Evolutionary conservation across 2,888 invertebrate species (phyloP), one percentile per base, ranked within the genome.

Genomic region (Drosophila atroscutellata): DNA sequence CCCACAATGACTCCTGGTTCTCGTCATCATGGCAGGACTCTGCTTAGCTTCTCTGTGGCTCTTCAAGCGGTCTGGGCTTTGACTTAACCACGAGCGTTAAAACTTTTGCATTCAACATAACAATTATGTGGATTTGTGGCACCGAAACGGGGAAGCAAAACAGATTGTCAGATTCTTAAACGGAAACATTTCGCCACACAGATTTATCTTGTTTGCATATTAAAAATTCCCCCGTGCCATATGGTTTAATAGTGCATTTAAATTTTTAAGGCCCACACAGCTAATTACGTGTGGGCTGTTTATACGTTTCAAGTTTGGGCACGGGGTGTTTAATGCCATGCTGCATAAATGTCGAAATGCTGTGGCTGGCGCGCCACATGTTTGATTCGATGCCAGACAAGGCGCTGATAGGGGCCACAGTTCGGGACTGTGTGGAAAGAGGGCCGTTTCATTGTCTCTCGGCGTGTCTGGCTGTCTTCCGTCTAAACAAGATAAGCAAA

Each of bases 71-170:
- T 81, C 63, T 65, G 72, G 71, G 82, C 56, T 60, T 82, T 70
- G 54, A 47, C 65, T 83, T 51, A 79, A 66, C 63, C 68, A 72
- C 51, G 52, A 70, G 82, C 76, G 75, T 59, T 85, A 74, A 66
- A 86, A 75, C 80, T 82, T 72, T 84, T 59, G 75, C 86, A 86
- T 86, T 84, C 89, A 88, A 86, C 86, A 86, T 86, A 88, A 86
- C 88, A 86, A 86, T 88, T 83, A 86, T 72, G 78, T 72, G 69
- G 65, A 36, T 30, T 32, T 50, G 50, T 32, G 37, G 18, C 9
- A 52, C 39, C 18, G 39, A 36, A 13, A 37, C 7, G 24, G 15
- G 28, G 28, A 15, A 20, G 7, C 8, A 13, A 45, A 67, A 67
- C 68, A 76, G 72, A 76, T 80, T 78, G 76, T 77, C 78, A 66